A percentile compares a stretch with the other conserved stretches of the same genome.
These are phyloP conservation scores for Tragopan temminckii DNA, from an alignment of 2,797 vertebrate genomes.

Conservation along the genomic window DNA sequence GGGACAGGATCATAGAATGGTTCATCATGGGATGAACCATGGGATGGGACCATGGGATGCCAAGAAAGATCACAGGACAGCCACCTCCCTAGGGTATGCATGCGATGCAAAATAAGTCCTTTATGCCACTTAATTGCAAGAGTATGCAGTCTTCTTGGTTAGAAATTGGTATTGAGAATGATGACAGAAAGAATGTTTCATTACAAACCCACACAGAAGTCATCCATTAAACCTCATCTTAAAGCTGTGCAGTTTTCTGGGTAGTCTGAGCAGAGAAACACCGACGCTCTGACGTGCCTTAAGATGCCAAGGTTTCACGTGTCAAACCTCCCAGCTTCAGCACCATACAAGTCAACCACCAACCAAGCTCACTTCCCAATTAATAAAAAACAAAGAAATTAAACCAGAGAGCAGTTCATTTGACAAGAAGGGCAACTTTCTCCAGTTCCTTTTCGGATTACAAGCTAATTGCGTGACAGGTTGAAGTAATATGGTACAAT, in stretches of 20 bases:
- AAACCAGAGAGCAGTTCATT: no score
- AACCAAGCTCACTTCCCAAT: neutral
- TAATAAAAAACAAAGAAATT: neutral
- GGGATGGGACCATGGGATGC: no score
- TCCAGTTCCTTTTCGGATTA: neutral
- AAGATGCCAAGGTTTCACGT: neutral
- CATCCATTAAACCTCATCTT: neutral
- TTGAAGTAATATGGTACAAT: neutral
- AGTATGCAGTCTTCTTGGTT: neutral
- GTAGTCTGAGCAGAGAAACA: neutral
- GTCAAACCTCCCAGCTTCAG: neutral
- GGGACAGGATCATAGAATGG: neutral
- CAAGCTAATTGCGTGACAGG: neutral
- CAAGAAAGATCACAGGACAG: neutral
- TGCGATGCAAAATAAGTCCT: fast-evolving
- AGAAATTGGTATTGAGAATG: neutral
- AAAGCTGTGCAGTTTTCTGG: neutral
- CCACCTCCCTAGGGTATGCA: fast-evolving
- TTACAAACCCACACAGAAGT: neutral
- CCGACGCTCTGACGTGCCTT: no score
- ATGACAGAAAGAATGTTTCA: neutral
- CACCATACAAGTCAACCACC: neutral
- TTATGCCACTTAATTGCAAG: neutral
- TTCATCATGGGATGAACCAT: no score
- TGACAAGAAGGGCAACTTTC: neutral